These are phyloP conservation scores for Poeciliopsis prolifica DNA, from an alignment of 2,113 vertebrate genomes.

Conservation along the genomic window DNA sequence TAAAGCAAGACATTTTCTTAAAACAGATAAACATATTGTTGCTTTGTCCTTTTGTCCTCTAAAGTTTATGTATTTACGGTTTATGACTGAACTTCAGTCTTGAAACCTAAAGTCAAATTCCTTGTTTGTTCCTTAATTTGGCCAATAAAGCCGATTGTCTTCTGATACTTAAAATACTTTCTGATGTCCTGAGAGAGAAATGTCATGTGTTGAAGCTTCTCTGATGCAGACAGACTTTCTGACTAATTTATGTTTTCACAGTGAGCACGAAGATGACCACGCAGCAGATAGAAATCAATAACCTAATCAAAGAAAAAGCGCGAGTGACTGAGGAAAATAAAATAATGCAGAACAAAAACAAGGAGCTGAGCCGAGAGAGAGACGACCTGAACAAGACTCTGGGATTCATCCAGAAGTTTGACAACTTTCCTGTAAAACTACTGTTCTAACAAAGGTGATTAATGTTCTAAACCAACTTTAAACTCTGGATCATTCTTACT, in stretches of 20 bases:
- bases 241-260: constrained; percentile 2
- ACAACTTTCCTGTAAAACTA: constrained; percentile 36
- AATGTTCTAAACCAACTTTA: not conserved
- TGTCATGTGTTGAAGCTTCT: too few species aligned
- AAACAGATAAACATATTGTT: too few species aligned
- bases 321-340: not conserved
- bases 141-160: too few species aligned
- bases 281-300: not conserved
- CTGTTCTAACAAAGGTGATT: constrained; percentile 41
- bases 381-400: constrained; percentile 31
- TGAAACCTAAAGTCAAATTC: too few species aligned
- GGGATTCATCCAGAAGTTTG: constrained; percentile 11
- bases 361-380: constrained; percentile 2
- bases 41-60: too few species aligned
- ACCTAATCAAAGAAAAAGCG: not conserved
- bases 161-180: too few species aligned
- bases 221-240: not conserved
- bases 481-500: not conserved
- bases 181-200: too few species aligned
- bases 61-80: too few species aligned
- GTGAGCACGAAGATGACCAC: not conserved
- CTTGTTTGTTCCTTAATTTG: too few species aligned
- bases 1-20: too few species aligned
- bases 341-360: not conserved
- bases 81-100: too few species aligned